phyloP scores from a whole-genome alignment of 2,113 vertebrate genomes.

The Chionis minor region DNA sequence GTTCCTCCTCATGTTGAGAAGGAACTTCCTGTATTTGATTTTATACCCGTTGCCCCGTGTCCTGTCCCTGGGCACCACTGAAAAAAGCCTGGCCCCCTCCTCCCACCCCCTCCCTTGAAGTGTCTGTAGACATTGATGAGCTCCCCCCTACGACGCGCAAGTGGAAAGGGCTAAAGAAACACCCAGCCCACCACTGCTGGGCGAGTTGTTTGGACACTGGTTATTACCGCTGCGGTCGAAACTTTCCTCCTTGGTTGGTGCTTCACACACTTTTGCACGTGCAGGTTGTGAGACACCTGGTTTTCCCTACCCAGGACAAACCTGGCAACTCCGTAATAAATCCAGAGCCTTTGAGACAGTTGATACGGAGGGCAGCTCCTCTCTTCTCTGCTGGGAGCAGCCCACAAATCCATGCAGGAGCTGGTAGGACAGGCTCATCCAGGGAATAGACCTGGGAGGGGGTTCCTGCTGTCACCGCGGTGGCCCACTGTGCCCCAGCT shows the following conservation, averaged over 20 bases:
- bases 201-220: not conserved
- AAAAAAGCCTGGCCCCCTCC: too few relatives aligned
- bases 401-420: not conserved
- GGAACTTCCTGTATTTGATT: too few relatives aligned
- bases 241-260: not conserved
- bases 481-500: not conserved
- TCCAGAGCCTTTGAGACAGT: not conserved
- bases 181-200: fast-evolving
- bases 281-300: not conserved
- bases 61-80: too few relatives aligned
- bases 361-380: not conserved
- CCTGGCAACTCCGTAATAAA: not conserved
- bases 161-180: not conserved
- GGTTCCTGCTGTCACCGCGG: too few relatives aligned
- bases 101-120: too few relatives aligned
- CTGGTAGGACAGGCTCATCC: not conserved
- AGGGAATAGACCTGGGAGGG: not conserved
- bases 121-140: too few relatives aligned
- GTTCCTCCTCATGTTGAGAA: too few relatives aligned
- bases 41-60: too few relatives aligned
- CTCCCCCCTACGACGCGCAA: too few relatives aligned
- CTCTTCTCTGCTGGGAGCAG: not conserved
- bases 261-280: not conserved
- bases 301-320: not conserved
- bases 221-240: not conserved